A percentile compares a stretch with the other conserved stretches of the same genome.
phyloP scores from a whole-genome alignment of 2,888 invertebrate species.

The Limnephilus marmoratus region DNA sequence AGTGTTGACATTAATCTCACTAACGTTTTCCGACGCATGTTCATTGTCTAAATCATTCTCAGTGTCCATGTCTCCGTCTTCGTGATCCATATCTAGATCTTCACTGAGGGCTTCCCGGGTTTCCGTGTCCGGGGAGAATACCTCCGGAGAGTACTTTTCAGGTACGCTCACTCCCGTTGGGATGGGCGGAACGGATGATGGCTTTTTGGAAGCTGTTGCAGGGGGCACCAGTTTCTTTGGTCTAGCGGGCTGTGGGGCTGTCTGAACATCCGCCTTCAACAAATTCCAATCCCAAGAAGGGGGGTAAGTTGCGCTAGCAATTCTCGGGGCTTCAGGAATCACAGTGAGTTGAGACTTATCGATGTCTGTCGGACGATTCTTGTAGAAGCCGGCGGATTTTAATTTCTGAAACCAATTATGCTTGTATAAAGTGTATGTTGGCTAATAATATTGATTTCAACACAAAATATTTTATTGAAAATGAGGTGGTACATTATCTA shows the following conservation, averaged over 20 bases:
- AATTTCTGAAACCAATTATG: slow-evolving; percentile 81
- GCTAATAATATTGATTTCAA: slow-evolving; percentile 68
- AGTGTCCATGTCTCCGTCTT: slow-evolving; percentile 64
- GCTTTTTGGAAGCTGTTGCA: slow-evolving; percentile 58
- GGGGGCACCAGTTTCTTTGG: slow-evolving; percentile 70
- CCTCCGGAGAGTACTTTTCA: slow-evolving; percentile 51
- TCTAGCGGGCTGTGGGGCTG: slow-evolving; percentile 74
- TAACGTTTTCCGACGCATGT: slow-evolving; percentile 57
- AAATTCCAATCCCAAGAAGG: slow-evolving; percentile 85
- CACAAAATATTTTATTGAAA: neutral
- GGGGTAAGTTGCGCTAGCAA: slow-evolving; percentile 83
- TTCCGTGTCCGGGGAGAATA: slow-evolving; percentile 61
- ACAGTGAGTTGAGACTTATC: slow-evolving; percentile 84
- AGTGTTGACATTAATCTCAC: slow-evolving; percentile 51
- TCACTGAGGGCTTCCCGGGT: slow-evolving; percentile 57
- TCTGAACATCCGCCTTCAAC: slow-evolving; percentile 75
- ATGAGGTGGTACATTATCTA: slow-evolving; percentile 84
- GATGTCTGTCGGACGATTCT: slow-evolving; percentile 85
- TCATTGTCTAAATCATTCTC: slow-evolving; percentile 62
- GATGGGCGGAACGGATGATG: slow-evolving; percentile 15
- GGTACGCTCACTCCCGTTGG: neutral
- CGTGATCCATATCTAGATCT: slow-evolving; percentile 65
- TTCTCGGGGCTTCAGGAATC: slow-evolving; percentile 89
- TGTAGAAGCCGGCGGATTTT: slow-evolving; percentile 88
- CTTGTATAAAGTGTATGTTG: neutral